Conservation (phyloP, 2,888 invertebrate species). For the Philhelius pedissequus region DNA sequence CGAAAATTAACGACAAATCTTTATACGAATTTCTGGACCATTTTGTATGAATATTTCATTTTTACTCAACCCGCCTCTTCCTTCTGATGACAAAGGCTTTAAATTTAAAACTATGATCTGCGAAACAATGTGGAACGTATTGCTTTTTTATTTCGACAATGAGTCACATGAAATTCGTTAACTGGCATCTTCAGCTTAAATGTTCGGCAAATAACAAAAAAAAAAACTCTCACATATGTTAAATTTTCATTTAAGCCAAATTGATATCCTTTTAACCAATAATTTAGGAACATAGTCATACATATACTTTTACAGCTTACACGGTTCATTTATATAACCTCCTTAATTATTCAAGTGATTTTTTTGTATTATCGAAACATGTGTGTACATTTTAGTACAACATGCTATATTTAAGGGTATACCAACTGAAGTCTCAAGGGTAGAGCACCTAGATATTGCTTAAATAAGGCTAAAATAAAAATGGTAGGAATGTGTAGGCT, state of each 20-base stretch:
- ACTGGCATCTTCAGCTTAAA: too few species aligned
- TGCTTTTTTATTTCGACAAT: too few species aligned
- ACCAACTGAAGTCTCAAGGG: background rate
- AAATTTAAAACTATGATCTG: too few species aligned
- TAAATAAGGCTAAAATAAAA: background rate
- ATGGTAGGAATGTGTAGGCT: background rate
- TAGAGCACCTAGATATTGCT: background rate
- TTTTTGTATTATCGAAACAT: conserved; percentile 2
- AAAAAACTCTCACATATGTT: too few species aligned
- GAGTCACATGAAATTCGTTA: too few species aligned
- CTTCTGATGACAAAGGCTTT: too few species aligned
- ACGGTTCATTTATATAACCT: background rate
- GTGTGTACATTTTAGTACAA: background rate
- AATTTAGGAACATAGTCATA: conserved; percentile 10
- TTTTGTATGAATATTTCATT: too few species aligned
- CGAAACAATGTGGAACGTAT: too few species aligned
- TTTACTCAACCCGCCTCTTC: too few species aligned
- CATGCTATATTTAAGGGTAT: background rate
- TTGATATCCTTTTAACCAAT: background rate
- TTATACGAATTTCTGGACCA: too few species aligned
- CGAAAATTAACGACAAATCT: too few species aligned
- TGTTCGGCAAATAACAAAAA: too few species aligned
- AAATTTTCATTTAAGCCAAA: background rate
- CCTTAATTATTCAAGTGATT: conserved; percentile 57
- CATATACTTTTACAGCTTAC: background rate